These are phyloP conservation scores for Vombatus ursinus DNA, from an alignment of 2,113 vertebrate species.

Conservation along the genomic window DNA sequence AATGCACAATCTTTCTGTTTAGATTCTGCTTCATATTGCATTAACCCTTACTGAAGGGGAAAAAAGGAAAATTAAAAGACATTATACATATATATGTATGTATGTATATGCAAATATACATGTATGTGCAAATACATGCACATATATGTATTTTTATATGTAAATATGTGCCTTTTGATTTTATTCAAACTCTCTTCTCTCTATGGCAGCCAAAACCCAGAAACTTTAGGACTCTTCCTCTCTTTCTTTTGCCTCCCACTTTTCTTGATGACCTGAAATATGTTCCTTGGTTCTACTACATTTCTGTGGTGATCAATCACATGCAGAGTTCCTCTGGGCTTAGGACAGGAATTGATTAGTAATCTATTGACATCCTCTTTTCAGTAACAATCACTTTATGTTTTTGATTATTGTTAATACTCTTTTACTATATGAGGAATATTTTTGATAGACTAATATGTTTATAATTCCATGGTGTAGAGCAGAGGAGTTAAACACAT, in stretches of 20 bases:
- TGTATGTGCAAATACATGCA: neutral
- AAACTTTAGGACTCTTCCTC: neutral
- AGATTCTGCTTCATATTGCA: constrained; percentile 4
- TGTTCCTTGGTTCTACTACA: neutral
- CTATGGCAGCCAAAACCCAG: neutral
- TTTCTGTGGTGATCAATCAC: neutral
- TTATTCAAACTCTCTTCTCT: neutral
- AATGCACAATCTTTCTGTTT: constrained; percentile 30
- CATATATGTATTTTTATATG: neutral
- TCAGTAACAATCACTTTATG: neutral
- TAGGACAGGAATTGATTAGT: neutral
- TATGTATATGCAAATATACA: neutral
- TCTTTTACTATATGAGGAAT: neutral
- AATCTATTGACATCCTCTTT: neutral
- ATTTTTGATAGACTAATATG: neutral
- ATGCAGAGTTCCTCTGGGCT: neutral
- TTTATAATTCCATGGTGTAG: neutral
- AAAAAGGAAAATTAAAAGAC: neutral
- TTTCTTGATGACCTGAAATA: neutral
- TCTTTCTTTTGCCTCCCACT: neutral
- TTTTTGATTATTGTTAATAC: neutral
- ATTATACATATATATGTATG: neutral
- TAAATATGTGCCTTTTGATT: neutral
- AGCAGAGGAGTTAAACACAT: neutral
- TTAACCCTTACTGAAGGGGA: constrained; percentile 46